These are phyloP conservation scores for Andrena dorsata DNA, from an alignment of 2,888 invertebrate genomes.

Conservation along the genomic window DNA sequence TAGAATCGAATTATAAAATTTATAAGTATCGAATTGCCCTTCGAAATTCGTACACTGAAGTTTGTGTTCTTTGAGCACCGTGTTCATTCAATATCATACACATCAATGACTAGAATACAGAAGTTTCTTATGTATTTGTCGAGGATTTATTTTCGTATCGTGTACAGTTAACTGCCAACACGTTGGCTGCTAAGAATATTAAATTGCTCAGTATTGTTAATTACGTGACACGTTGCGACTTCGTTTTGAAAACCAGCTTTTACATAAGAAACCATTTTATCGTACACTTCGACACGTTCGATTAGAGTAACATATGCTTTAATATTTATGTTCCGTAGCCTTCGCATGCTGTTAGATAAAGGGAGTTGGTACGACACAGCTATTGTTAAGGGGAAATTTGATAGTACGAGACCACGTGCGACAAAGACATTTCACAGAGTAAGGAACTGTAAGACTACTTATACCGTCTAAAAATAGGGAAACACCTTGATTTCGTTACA, in stretches of 20 bases:
- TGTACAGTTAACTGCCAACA: conserved; percentile 7
- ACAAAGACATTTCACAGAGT: conserved; percentile 38
- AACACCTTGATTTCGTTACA: conserved; percentile 26
- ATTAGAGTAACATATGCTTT: conserved; percentile 33
- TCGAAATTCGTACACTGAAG: conserved; percentile 10
- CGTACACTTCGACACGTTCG: conserved; percentile 11
- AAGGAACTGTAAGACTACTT: conserved; percentile 38
- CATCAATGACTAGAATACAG: conserved; percentile 13
- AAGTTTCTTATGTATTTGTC: conserved; percentile 10
- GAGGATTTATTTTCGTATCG: conserved; percentile 35
- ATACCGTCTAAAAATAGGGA: conserved; percentile 25
- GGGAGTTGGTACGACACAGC: background rate
- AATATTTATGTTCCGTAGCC: conserved; percentile 38
- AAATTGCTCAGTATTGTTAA: conserved; percentile 40
- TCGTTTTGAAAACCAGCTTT: conserved; percentile 4
- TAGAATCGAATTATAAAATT: background rate
- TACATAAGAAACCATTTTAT: background rate
- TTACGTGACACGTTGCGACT: conserved; percentile 5
- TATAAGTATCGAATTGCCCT: conserved; percentile 17
- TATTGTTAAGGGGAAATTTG: conserved; percentile 33
- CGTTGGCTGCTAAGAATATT: conserved; percentile 23
- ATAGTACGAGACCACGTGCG: conserved; percentile 10
- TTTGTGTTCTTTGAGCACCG: conserved; percentile 33
- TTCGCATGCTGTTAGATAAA: conserved; percentile 28
- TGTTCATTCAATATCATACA: conserved; percentile 49